Evolutionary conservation across 2,888 invertebrate species (phyloP).

Genomic region (Fragum fragum): DNA sequence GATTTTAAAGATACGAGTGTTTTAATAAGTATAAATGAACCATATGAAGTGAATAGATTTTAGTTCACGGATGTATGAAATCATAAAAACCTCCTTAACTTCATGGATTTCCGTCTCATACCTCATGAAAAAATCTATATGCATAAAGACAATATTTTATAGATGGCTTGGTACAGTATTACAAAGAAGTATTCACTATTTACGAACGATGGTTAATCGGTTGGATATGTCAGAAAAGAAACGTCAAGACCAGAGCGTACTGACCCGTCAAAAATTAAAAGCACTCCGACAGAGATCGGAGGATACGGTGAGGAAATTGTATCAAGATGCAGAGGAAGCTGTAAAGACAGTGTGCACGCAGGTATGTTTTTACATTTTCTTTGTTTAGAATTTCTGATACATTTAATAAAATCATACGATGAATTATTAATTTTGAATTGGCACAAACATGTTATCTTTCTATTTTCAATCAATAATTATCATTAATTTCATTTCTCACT

Average conservation of each 20-base stretch:
- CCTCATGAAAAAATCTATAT: too few relatives aligned
- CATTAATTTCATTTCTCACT: too few relatives aligned
- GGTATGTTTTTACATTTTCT: too few relatives aligned
- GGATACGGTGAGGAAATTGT: constrained; percentile 53
- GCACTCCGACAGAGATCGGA: constrained; percentile 65
- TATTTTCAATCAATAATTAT: too few relatives aligned
- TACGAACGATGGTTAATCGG: constrained; percentile 74
- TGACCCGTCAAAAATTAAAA: constrained; percentile 63
- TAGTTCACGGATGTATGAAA: not conserved
- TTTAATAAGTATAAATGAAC: too few relatives aligned
- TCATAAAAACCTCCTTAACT: not conserved
- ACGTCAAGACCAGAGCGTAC: constrained; percentile 63
- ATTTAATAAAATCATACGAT: too few relatives aligned
- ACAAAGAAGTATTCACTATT: constrained; percentile 71
- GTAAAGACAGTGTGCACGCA: constrained; percentile 49
- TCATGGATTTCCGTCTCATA: too few relatives aligned
- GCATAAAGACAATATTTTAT: not conserved
- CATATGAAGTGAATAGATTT: too few relatives aligned
- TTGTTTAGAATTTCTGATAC: too few relatives aligned
- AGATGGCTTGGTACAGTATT: constrained; percentile 79
- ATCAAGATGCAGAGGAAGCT: constrained; percentile 58
- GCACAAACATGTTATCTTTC: too few relatives aligned
- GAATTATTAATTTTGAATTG: too few relatives aligned
- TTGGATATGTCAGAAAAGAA: constrained; percentile 72
- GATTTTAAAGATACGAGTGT: too few relatives aligned